Evolutionary conservation across 2,888 invertebrate species (phyloP).

Genomic region (Kryphioiulus occultus): DNA sequence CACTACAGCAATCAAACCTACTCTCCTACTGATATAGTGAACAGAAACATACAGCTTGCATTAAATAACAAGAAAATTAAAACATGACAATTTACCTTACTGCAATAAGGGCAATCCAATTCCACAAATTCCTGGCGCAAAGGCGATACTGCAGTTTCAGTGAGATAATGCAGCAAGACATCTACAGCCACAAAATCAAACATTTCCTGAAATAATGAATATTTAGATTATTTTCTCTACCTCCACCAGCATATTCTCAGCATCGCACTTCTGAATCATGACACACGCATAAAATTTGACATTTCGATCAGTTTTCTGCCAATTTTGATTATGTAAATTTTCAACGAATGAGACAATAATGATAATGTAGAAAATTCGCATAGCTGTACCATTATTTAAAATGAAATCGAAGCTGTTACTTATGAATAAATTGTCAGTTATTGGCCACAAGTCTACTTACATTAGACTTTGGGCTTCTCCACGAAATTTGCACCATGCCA

Average conservation of each 20-base stretch:
- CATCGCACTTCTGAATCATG: not conserved
- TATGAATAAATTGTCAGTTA: too few species aligned
- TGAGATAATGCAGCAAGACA: constrained; percentile 79
- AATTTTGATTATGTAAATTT: too few species aligned
- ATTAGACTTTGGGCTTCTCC: constrained; percentile 74
- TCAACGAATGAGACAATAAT: too few species aligned
- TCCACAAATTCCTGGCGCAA: constrained; percentile 84
- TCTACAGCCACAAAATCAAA: constrained; percentile 69
- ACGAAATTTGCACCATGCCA: constrained; percentile 78
- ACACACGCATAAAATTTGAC: too few species aligned
- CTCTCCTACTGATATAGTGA: too few species aligned
- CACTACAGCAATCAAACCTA: too few species aligned
- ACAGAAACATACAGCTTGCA: too few species aligned
- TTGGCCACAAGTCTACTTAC: not conserved
- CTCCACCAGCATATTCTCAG: not conserved
- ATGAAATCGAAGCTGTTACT: too few species aligned
- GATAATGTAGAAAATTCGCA: too few species aligned
- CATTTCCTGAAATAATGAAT: not conserved
- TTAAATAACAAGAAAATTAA: not conserved
- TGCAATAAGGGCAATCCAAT: constrained; percentile 80
- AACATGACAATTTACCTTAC: constrained; percentile 68
- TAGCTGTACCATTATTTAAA: too few species aligned
- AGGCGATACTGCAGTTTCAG: constrained; percentile 86
- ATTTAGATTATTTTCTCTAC: not conserved
- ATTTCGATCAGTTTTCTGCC: too few species aligned